A percentile compares a stretch with the other conserved stretches of the same genome.
phyloP scores from a whole-genome alignment of 2,113 vertebrate species.

The Menura novaehollandiae region DNA sequence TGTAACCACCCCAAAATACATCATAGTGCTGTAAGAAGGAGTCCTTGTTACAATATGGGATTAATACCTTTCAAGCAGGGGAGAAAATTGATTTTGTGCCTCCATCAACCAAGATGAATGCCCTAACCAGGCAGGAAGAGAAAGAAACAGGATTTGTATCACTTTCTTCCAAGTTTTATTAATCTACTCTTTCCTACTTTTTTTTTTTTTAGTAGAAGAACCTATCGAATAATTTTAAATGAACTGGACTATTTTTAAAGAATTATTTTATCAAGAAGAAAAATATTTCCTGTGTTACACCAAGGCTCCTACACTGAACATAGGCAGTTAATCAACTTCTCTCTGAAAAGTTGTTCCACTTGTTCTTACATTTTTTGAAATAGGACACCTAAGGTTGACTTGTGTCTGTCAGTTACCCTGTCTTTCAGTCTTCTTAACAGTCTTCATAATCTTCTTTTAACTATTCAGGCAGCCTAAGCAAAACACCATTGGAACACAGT shows the following conservation, averaged over 20 bases:
- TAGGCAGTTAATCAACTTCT: background rate
- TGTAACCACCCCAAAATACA: background rate
- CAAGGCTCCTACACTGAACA: background rate
- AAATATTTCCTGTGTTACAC: background rate
- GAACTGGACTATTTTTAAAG: background rate
- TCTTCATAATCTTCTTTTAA: background rate
- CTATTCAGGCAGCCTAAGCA: background rate
- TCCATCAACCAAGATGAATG: background rate
- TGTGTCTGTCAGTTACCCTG: background rate
- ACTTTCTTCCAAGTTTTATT: background rate
- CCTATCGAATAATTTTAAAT: background rate
- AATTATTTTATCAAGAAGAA: background rate
- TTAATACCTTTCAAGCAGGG: background rate
- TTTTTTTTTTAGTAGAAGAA: background rate
- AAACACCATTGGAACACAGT: background rate
- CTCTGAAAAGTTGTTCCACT: background rate
- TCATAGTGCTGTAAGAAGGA: background rate
- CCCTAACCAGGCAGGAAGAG: background rate
- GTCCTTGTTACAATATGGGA: background rate
- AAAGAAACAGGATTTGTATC: background rate
- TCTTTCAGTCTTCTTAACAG: background rate
- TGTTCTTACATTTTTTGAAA: background rate
- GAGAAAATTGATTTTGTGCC: conserved; percentile 18
- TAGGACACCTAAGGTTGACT: background rate
- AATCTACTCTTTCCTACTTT: background rate